A percentile compares a stretch with the other conserved stretches of the same genome.
Evolutionary conservation across 2,113 vertebrate genomes (phyloP).

Genomic region (Podilymbus podiceps): DNA sequence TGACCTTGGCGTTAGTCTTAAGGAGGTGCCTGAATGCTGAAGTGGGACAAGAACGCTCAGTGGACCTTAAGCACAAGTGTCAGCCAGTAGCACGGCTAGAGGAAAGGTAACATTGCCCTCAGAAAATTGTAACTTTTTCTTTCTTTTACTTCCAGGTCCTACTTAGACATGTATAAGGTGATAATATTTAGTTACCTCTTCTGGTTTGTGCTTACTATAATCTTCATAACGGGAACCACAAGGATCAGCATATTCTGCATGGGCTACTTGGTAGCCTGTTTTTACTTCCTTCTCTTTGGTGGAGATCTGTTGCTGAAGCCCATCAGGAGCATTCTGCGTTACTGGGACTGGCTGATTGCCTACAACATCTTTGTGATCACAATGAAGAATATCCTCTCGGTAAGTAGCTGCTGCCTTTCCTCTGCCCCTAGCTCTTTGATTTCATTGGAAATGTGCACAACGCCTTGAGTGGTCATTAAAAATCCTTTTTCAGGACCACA

Average conservation of each 20-base stretch:
- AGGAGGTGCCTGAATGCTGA: not conserved
- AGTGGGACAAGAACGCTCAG: not conserved
- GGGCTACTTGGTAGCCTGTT: conserved; percentile 97
- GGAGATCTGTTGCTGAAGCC: conserved; percentile 93
- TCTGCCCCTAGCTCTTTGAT: not conserved
- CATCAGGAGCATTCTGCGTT: conserved; percentile 92
- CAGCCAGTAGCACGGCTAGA: not conserved
- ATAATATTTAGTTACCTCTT: conserved; percentile 97
- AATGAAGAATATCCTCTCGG: conserved; percentile 97
- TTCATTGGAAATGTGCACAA: not conserved
- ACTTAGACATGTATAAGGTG: conserved; percentile 98
- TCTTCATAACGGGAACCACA: conserved; percentile 97
- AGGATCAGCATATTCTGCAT: conserved; percentile 98
- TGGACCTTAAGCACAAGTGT: not conserved
- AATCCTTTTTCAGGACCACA: not conserved
- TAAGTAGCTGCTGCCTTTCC: conserved; percentile 60
- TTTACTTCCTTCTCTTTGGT: conserved; percentile 98
- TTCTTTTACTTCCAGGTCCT: conserved; percentile 81
- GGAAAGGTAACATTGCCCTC: not conserved
- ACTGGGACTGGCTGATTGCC: conserved; percentile 98
- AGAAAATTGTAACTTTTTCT: not conserved
- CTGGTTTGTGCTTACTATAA: conserved; percentile 98
- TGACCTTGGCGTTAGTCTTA: not conserved
- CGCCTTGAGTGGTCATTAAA: not conserved
- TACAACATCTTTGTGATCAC: conserved; percentile 99